These are phyloP conservation scores for Flexamia atlantica DNA, from an alignment of 2,888 invertebrate genomes.

Conservation along the genomic window DNA sequence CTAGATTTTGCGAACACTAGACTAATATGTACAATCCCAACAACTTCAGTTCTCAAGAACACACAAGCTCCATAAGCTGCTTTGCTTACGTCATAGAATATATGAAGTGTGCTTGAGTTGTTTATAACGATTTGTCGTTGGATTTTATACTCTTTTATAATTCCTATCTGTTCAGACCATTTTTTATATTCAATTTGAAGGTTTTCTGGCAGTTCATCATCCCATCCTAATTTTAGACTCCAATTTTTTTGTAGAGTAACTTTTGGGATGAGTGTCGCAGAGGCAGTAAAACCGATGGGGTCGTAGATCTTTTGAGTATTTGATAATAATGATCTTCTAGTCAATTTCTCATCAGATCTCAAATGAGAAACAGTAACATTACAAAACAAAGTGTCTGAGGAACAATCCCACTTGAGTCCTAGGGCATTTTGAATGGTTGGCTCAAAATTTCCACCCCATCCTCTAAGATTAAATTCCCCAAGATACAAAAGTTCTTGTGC, in stretches of 20 bases:
- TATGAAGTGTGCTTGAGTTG: slow-evolving; percentile 67
- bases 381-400: background rate
- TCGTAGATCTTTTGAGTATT: too few relatives aligned
- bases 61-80: slow-evolving; percentile 70
- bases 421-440: slow-evolving; percentile 34
- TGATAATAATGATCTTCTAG: too few relatives aligned
- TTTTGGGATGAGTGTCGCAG: background rate
- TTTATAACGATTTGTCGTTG: slow-evolving; percentile 42
- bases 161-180: background rate
- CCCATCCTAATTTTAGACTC: too few relatives aligned
- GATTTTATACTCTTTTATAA: background rate
- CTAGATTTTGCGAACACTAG: slow-evolving; percentile 70
- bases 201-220: slow-evolving; percentile 20
- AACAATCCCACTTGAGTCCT: slow-evolving; percentile 50
- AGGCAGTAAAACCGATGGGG: too few relatives aligned
- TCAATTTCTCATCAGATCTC: too few relatives aligned
- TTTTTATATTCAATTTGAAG: slow-evolving; percentile 39
- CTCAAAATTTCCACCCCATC: slow-evolving; percentile 33
- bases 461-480: slow-evolving; percentile 57
- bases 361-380: slow-evolving; percentile 12
- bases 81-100: slow-evolving; percentile 70
- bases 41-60: slow-evolving; percentile 66
- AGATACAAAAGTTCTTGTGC: background rate
- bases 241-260: background rate
- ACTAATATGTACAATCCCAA: slow-evolving; percentile 64